phyloP scores from a whole-genome alignment of 2,888 invertebrate species.

The Drosophila kokeensis region DNA sequence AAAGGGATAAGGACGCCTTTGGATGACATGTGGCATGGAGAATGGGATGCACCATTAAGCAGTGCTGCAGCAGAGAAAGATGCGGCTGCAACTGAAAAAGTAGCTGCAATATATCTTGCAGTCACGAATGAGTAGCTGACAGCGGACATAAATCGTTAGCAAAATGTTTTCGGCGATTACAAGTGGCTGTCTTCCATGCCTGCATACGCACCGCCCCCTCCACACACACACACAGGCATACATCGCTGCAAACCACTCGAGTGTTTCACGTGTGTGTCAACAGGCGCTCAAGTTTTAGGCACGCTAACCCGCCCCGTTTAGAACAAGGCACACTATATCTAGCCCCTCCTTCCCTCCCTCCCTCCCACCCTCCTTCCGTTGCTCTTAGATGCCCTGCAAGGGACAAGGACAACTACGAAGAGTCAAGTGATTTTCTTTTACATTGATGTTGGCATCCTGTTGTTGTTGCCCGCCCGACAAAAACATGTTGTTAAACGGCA shows the following conservation, averaged over 20 bases:
- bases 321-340: neutral
- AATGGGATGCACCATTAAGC: conserved; percentile 61
- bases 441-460: conserved; percentile 40
- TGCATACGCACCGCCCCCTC: neutral
- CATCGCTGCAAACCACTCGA: conserved; percentile 18
- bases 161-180: conserved; percentile 77
- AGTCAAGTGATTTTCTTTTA: conserved; percentile 69
- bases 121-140: conserved; percentile 52
- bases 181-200: conserved; percentile 33
- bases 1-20: conserved; percentile 22
- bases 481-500: conserved; percentile 56
- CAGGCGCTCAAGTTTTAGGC: conserved; percentile 73
- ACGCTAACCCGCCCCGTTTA: neutral
- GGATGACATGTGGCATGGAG: conserved; percentile 41
- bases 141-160: conserved; percentile 79
- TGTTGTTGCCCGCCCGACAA: conserved; percentile 21
- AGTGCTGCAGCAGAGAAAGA: conserved; percentile 2
- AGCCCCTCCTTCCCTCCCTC: neutral
- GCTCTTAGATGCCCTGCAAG: conserved; percentile 46
- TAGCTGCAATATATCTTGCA: conserved; percentile 66
- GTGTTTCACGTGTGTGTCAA: conserved; percentile 68
- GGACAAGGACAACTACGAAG: conserved; percentile 70
- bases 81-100: conserved; percentile 60
- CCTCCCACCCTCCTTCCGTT: neutral
- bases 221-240: neutral